Percentiles rank a stretch among this genome's conserved stretches.
phyloP scores from a whole-genome alignment of 2,888 invertebrate species.

The Leptinotarsa haldemani region DNA sequence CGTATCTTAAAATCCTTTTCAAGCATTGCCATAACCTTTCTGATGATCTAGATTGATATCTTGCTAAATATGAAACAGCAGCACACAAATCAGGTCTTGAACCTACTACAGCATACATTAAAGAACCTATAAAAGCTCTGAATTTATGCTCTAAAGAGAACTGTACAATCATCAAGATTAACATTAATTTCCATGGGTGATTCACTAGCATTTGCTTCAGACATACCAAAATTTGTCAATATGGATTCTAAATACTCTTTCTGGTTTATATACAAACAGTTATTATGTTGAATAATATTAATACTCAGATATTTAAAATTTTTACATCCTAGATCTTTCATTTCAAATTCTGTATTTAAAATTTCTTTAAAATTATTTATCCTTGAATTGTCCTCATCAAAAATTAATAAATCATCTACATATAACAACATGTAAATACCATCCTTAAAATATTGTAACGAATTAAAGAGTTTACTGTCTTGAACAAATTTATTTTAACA shows the following conservation, averaged over 20 bases:
- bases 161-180: background rate
- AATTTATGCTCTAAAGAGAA: background rate
- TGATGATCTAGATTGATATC: background rate
- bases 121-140: background rate
- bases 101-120: background rate
- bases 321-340: background rate
- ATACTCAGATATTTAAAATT: background rate
- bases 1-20: constrained; percentile 1
- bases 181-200: background rate
- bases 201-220: background rate
- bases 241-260: background rate
- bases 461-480: too few species aligned
- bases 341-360: background rate
- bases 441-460: constrained; percentile 29
- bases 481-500: too few species aligned
- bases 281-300: background rate
- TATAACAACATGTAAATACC: constrained; percentile 28
- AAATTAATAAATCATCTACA: constrained; percentile 33
- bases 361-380: background rate
- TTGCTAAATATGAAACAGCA: constrained; percentile 1
- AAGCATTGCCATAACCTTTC: background rate
- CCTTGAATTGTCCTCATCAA: background rate
- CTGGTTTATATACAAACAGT: background rate
- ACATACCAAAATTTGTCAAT: background rate
- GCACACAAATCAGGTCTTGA: constrained; percentile 14